Conservation (phyloP, 2,113 vertebrate genomes). For the Dryoscopus gambensis region DNA sequence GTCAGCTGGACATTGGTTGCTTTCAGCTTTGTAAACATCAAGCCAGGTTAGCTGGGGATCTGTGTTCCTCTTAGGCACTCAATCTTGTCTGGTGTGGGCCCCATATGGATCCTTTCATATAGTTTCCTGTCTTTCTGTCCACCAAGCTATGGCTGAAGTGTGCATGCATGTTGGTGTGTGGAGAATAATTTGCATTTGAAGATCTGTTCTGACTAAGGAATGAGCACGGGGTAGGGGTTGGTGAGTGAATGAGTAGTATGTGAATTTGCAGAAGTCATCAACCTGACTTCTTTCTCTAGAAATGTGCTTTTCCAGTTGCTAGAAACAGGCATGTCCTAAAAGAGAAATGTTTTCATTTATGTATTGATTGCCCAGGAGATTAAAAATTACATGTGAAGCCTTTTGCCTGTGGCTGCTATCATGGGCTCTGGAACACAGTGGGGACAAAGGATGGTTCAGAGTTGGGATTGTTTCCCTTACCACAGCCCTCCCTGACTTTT, state of each 20-base stretch:
- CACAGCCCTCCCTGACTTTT: background rate
- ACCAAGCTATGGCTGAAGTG: background rate
- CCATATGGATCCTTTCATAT: background rate
- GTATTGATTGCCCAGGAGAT: background rate
- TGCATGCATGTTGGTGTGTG: background rate
- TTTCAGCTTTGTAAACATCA: slow-evolving; percentile 35
- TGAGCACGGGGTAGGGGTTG: background rate
- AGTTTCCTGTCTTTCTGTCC: background rate
- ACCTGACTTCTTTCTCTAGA: background rate
- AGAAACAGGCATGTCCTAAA: background rate
- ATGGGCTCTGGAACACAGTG: background rate
- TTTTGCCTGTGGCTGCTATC: background rate
- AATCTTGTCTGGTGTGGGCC: background rate
- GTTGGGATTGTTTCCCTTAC: background rate
- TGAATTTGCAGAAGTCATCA: background rate
- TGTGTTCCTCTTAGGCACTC: background rate
- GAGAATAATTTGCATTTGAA: background rate
- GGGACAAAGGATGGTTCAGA: background rate
- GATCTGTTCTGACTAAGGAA: background rate
- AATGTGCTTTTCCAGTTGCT: background rate
- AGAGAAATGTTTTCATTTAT: background rate
- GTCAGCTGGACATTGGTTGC: slow-evolving; percentile 8
- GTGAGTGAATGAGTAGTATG: background rate
- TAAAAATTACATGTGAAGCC: background rate
- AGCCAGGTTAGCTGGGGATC: background rate